Base-by-base conservation (phyloP, 2,888 invertebrate species). In the Eupsilia transversa region DNA sequence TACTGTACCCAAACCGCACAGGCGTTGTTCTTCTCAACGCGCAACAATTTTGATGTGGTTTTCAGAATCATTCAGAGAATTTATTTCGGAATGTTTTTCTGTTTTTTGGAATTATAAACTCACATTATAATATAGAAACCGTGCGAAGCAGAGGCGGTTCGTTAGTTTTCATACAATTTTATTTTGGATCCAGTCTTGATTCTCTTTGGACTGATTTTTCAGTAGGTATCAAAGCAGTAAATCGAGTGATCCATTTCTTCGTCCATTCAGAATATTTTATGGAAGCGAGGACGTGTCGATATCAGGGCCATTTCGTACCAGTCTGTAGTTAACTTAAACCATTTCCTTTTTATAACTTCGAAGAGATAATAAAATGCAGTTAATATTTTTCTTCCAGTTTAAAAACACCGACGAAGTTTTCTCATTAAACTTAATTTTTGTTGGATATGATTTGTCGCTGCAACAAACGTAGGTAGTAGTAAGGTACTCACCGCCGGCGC, bases 311-410 rank as follows among this genome's bases (percentile, higher is more conserved):
- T 68, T 74, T 67, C 33, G 12, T 20, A 38, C 43, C 38, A 10
- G 27, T 63, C 65, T 46, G 66, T 20, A 41, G 65, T 57, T 46
- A 66, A 80, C 65, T 66, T 38, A 70, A 59, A 23, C 76, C 70
- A 80, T 75, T 80, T 66, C 14, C n/a, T 46, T 67, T 79, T 73
- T 43, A 66, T 46, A 64, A 54, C 67, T 74, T 68, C 35, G 33
- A 38, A 33, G 23, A 80, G 63, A 68, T 72, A 52, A n/a, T 64
- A 74, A 74, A 80, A 38, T 73, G 60, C 73, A 78, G 78, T 80
- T 67, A 23, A 74, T 79, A 59, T 79, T 74, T 74, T 59, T 54
- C 74, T 54, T 80, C 27, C 7, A 33, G 54, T 68, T 67, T 59
- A n/a, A 33, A 59, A 64, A 54, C n/a, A 59, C 38, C 38, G 27